Base-by-base conservation (phyloP, 2,113 vertebrate genomes). In the Tragelaphus imberbis region DNA sequence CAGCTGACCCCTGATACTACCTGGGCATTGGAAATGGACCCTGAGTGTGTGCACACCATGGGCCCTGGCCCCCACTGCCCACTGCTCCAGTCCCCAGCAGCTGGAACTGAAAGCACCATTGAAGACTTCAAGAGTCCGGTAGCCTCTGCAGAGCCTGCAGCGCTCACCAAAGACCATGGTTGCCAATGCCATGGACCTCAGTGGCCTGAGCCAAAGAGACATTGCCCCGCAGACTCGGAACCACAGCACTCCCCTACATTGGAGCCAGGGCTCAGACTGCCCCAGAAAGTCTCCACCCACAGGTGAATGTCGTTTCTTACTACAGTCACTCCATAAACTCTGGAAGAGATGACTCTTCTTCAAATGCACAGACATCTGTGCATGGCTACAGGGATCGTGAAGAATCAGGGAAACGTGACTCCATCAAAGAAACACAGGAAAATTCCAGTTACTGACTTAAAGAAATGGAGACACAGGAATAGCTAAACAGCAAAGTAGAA, bases 61-160 rank as follows among this genome's bases (percentile, higher is more conserved):
- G 17, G 33, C 13, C 63, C n/a, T 15, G 8, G 8, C 7, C 49
- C 23, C 7, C 2, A 44, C 5, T 1, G 49, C 17, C 40, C 51
- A 84, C 49, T 68, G 49, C 3, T 40, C 13, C 40, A 14, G 36
- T 55, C 61, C 19, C 13, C 28, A 30, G 59, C 2, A 16, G 12
- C 12, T 68, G 27, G 59, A 68, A 10, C 17, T 56, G 49, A 61
- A 55, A 36, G 13, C 15, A 68, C 27, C 23, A 28, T 13, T 56
- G 59, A 25, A 5, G 3, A 84, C 27, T 19, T 14, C 5, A 33
- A n/a, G 21, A 65, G 27, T 6, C 4, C 8, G 33, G n/a, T 6
- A 10, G 12, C 12, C 17, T 55, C 16, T 55, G 17, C 7, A 21
- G 59, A 44, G 4, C 27, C 27, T 0, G 0, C 27, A 25, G 7